A percentile compares a stretch with the other conserved stretches of the same genome.
These are phyloP conservation scores for Sialis fuliginosa DNA, from an alignment of 2,888 invertebrate genomes.

Conservation along the genomic window DNA sequence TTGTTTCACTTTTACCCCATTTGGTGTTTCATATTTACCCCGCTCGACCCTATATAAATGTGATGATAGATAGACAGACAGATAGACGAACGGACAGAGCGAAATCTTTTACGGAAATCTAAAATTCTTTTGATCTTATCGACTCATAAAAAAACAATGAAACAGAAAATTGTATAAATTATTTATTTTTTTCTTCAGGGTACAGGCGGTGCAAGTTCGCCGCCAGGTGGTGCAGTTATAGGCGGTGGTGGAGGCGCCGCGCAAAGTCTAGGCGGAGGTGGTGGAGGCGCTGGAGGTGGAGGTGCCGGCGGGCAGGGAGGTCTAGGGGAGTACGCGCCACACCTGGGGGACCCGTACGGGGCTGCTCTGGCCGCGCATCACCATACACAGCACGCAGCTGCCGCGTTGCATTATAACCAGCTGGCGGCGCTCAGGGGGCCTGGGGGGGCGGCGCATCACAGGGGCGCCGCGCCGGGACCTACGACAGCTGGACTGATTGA, in stretches of 20 bases:
- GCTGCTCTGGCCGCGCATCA: slow-evolving; percentile 5
- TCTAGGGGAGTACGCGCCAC: slow-evolving; percentile 4
- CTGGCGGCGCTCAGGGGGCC: slow-evolving; percentile 26
- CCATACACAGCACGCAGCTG: slow-evolving; percentile 4
- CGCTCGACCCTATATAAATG: too few species aligned
- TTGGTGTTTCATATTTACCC: too few species aligned
- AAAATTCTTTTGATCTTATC: too few species aligned
- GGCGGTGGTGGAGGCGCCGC: slow-evolving; percentile 7
- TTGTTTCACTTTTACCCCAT: too few species aligned
- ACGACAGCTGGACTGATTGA: neutral
- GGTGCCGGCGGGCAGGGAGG: slow-evolving; percentile 7
- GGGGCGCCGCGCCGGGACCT: neutral
- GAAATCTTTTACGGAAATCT: too few species aligned
- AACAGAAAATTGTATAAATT: too few species aligned
- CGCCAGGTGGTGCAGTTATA: slow-evolving; percentile 7
- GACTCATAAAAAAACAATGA: too few species aligned
- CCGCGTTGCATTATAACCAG: slow-evolving; percentile 22
- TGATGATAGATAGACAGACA: too few species aligned
- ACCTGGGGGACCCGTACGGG: slow-evolving; percentile 6
- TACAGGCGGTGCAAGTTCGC: slow-evolving; percentile 4
- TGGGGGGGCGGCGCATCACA: slow-evolving; percentile 17
- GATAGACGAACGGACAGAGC: too few species aligned
- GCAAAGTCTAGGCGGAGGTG: slow-evolving; percentile 10
- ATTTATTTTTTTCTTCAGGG: neutral
- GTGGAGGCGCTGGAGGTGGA: slow-evolving; percentile 22